A percentile compares a stretch with the other conserved stretches of the same genome.
phyloP scores from a whole-genome alignment of 2,797 vertebrate genomes.

The Gambusia yucatana region DNA sequence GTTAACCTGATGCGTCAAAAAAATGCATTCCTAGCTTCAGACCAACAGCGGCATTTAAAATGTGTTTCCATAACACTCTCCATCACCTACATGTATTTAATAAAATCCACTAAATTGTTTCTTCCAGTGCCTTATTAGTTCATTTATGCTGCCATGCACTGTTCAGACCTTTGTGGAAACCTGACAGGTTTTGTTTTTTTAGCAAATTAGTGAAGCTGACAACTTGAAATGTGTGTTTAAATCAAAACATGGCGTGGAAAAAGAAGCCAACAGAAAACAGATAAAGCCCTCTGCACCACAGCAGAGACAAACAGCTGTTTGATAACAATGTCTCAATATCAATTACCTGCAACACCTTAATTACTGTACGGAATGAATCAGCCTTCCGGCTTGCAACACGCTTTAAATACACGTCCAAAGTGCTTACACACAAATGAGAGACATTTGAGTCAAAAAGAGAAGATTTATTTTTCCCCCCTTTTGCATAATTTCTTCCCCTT shows the following conservation, averaged over 20 bases:
- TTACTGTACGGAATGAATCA: conserved; percentile 37
- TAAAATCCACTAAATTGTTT: not conserved
- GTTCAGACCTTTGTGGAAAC: not conserved
- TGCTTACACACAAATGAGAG: conserved; percentile 10
- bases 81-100: not conserved
- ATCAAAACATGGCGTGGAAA: not conserved
- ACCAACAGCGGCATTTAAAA: not conserved
- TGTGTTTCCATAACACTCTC: not conserved
- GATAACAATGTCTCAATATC: conserved; percentile 11
- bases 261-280: not conserved
- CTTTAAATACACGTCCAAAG: conserved; percentile 27
- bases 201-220: not conserved
- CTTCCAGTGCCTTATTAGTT: not conserved
- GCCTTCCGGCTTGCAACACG: not conserved
- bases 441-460: conserved; percentile 10
- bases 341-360: conserved; percentile 22
- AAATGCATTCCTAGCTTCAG: not conserved
- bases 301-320: not conserved
- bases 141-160: not conserved
- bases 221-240: not conserved
- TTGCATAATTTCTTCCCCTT: conserved; percentile 20
- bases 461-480: not conserved
- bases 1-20: too few relatives aligned
- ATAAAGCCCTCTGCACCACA: not conserved
- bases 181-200: not conserved